Evolutionary conservation across 2,888 invertebrate genomes (phyloP).

Genomic region (Orthosia incerta): DNA sequence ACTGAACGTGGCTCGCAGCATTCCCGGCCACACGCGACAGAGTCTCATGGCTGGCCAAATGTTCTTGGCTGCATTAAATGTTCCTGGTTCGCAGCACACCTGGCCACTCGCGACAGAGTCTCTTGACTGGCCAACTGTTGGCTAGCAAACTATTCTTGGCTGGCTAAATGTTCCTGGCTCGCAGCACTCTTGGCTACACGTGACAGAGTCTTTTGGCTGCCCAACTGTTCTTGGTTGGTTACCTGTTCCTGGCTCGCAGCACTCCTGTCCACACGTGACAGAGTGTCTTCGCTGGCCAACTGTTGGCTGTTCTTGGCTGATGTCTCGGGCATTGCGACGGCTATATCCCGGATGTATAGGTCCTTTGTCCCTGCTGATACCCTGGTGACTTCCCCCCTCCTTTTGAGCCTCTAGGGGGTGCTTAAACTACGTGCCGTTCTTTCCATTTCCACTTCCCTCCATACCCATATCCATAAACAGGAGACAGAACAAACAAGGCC

Average conservation of each 20-base stretch:
- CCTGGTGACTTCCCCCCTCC: too few relatives aligned
- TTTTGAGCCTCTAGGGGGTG: too few relatives aligned
- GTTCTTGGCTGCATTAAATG: neutral
- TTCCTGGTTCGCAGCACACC: conserved; percentile 11
- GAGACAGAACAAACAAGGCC: too few relatives aligned
- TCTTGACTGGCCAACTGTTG: conserved; percentile 21
- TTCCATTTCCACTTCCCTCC: too few relatives aligned
- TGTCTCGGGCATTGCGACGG: too few relatives aligned
- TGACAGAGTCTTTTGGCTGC: conserved; percentile 4
- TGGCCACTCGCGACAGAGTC: neutral
- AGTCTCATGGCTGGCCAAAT: neutral
- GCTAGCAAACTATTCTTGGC: conserved; percentile 21
- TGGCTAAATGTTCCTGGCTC: neutral
- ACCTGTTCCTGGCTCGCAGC: neutral
- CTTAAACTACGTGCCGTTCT: too few relatives aligned
- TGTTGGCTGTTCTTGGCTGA: neutral
- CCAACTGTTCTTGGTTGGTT: conserved; percentile 16
- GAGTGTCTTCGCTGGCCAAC: neutral
- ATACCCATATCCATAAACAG: too few relatives aligned
- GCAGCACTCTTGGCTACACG: conserved; percentile 3
- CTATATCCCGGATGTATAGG: too few relatives aligned
- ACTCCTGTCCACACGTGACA: conserved; percentile 3
- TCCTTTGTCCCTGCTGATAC: too few relatives aligned
- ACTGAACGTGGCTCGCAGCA: neutral
- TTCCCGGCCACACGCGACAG: conserved; percentile 2